Evolutionary conservation across 2,113 vertebrate species (phyloP), one percentile per base, ranked within the genome.

Genomic region (Gorsachius goisagi): DNA sequence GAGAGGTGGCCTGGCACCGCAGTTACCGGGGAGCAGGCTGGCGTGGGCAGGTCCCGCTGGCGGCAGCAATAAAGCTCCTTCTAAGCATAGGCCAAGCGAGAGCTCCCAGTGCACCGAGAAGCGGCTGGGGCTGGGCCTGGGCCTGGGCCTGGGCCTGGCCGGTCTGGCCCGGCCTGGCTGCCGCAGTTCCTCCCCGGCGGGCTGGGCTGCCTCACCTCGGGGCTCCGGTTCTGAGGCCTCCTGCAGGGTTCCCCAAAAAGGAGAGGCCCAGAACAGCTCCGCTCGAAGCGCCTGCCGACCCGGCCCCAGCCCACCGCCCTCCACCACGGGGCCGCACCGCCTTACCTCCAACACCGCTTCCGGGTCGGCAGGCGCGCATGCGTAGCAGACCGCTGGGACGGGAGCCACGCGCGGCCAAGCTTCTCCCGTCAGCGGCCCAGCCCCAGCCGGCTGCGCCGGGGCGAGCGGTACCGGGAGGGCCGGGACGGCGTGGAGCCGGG

Each of bases 381-480:
- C 76, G 66, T 59, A 2, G 11, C 6, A 2, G 3, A 11, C 11
- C 32, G 32, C 44, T 13, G 19, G 3, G 26, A 78, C 44, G 50
- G 68, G 3, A 50, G 12, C 93, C 37, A 62, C 11, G 22, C 45
- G 45, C 19, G 11, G 13, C 3, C 68, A n/a, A 76, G 12, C 1
- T 27, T 21, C n/a, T 0, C 21, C 12, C 4, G 41, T 33, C 12
- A 6, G n/a, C 16, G 18, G 35, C 12, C 7, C 30, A 12, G 12
- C 9, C 24, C 35, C n/a, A 3, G 19, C 19, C 3, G 14, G 17
- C 15, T 1, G 18, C 15, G 1, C 13, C 8, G 19, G 18, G 22
- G 22, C 28, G 55, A 41, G 33, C 37, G 15, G 39, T 6, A 23
- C 14, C 21, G 45, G 19, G 6, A 6, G 30, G 37, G 11, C 28